phyloP scores from a whole-genome alignment of 2,797 vertebrate genomes.

The Intellagama lesueurii region DNA sequence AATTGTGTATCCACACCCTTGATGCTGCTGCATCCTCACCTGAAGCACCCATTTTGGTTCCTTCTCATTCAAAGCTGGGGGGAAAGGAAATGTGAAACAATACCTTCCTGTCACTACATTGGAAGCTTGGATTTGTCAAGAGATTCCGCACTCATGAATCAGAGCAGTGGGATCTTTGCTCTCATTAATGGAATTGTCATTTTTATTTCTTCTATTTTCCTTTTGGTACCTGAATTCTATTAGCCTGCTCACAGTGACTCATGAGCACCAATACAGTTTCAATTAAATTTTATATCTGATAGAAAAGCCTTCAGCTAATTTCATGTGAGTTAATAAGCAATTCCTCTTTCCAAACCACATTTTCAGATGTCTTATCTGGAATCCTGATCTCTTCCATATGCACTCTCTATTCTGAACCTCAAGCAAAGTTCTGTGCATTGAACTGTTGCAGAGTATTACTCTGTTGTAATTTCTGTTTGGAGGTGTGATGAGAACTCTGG shows the following conservation, averaged over 20 bases:
- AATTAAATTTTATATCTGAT: conserved; percentile 79
- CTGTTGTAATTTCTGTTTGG: conserved; percentile 1
- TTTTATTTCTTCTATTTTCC: background rate
- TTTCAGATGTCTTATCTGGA: conserved; percentile 69
- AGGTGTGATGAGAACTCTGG: conserved; percentile 30
- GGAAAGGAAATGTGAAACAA: background rate
- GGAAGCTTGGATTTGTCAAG: background rate
- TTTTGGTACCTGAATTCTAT: conserved; percentile 60
- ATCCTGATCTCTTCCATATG: conserved; percentile 47
- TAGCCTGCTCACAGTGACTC: conserved; percentile 62
- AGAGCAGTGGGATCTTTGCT: conserved; percentile 8
- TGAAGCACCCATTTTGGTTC: background rate
- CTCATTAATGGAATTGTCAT: conserved; percentile 68
- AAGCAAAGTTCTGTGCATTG: conserved; percentile 22
- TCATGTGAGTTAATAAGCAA: conserved; percentile 70
- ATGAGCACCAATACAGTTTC: conserved; percentile 76
- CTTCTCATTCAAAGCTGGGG: too few relatives aligned
- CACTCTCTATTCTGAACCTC: conserved; percentile 46
- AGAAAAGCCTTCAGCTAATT: conserved; percentile 77
- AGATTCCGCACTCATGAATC: background rate
- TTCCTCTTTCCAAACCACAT: conserved; percentile 54
- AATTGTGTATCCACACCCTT: background rate
- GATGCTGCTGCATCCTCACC: background rate
- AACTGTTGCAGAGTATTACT: conserved; percentile 44
- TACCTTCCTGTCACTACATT: background rate